Evolutionary conservation across 2,888 invertebrate genomes (phyloP).

Genomic region (Acanthosepion esculentum): DNA sequence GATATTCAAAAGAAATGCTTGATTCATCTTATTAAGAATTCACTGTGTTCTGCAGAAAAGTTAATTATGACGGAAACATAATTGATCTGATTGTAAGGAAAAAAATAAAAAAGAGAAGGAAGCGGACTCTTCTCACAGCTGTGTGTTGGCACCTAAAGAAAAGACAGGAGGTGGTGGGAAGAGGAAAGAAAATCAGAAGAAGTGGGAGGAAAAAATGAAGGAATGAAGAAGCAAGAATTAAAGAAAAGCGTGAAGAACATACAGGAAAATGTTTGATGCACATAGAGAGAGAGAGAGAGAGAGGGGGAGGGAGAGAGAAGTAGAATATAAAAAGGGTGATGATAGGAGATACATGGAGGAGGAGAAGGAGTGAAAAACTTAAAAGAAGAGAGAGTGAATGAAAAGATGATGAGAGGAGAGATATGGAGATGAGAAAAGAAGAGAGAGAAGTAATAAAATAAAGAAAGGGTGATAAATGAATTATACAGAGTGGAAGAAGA

Average conservation of each 20-base stretch:
- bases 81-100: not conserved
- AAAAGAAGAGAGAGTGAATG: not conserved
- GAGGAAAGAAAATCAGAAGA: not conserved
- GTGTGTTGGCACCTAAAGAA: not conserved
- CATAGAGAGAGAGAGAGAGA: not conserved
- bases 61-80: conserved; percentile 21
- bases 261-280: not conserved
- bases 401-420: too few species aligned
- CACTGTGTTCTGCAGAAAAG: conserved; percentile 33
- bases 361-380: too few species aligned
- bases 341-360: too few species aligned
- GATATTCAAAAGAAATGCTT: conserved; percentile 33
- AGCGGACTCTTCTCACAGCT: not conserved
- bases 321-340: too few species aligned
- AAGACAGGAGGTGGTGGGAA: not conserved
- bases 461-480: not conserved
- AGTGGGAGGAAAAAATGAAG: not conserved
- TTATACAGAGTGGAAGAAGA: too few species aligned
- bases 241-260: too few species aligned
- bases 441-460: not conserved
- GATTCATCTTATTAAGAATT: conserved; percentile 23
- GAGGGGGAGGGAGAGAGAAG: too few species aligned
- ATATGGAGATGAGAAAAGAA: not conserved
- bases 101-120: not conserved
- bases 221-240: not conserved